Evolutionary conservation across 2,888 invertebrate species (phyloP).

Genomic region (Lobophora halterata): DNA sequence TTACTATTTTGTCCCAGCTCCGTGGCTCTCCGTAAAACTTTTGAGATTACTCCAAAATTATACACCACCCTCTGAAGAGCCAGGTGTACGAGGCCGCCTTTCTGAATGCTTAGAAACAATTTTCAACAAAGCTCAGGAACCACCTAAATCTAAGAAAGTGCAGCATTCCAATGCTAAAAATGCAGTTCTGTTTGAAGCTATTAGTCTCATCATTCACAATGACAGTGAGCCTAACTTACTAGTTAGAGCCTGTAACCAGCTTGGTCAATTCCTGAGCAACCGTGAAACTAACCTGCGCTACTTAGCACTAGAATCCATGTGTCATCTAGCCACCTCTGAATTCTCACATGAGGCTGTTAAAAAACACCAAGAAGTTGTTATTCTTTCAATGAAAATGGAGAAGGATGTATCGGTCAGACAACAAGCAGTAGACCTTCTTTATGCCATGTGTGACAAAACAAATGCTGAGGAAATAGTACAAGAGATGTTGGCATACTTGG

Average conservation of each 20-base stretch:
- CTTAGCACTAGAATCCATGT: conserved; percentile 99
- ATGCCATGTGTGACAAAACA: conserved; percentile 99
- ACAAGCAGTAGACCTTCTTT: conserved; percentile 97
- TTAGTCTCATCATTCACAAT: conserved; percentile 99
- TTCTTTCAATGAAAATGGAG: conserved; percentile 99
- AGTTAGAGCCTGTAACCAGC: conserved; percentile 98
- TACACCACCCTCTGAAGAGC: conserved; percentile 97
- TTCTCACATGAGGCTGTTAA: conserved; percentile 99
- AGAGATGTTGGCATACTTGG: conserved; percentile 99
- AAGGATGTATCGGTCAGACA: conserved; percentile 99
- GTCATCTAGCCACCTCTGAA: conserved; percentile 98
- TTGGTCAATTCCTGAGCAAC: conserved; percentile 98
- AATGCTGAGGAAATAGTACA: conserved; percentile 99
- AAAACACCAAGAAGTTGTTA: conserved; percentile 99
- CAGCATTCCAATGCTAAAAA: conserved; percentile 99
- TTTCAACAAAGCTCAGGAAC: conserved; percentile 99
- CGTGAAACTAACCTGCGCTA: conserved; percentile 99
- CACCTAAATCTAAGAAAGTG: conserved; percentile 99
- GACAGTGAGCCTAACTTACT: conserved; percentile 98
- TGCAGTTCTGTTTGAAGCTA: conserved; percentile 99
- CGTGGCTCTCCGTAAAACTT: conserved; percentile 99
- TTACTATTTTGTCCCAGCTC: conserved; percentile 99
- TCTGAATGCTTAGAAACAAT: conserved; percentile 99
- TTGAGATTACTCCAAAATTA: conserved; percentile 98
- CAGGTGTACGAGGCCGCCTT: conserved; percentile 96